Conservation (phyloP, 2,888 invertebrate species). For the Drosophila buzzatii region DNA sequence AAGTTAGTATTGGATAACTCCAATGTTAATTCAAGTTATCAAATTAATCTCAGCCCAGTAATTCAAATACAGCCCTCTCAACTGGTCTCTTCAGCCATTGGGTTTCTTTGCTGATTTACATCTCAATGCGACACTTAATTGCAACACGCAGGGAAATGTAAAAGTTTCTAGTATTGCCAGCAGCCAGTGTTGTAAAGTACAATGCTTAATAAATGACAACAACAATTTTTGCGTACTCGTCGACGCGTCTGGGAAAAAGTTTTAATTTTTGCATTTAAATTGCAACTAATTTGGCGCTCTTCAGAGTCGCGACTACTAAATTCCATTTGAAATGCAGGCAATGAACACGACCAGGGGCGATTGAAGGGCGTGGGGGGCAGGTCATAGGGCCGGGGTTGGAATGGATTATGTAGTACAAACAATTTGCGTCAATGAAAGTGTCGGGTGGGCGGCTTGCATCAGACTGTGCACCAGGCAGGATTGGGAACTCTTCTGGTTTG, state of each 20-base stretch:
- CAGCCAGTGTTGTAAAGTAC: constrained; percentile 30
- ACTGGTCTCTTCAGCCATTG: neutral
- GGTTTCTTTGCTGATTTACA: neutral
- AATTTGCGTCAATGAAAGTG: constrained; percentile 79
- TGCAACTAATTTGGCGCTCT: constrained; percentile 76
- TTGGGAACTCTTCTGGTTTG: constrained; percentile 39
- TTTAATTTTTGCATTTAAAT: constrained; percentile 75
- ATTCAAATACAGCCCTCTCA: neutral
- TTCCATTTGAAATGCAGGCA: constrained; percentile 71
- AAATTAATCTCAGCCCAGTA: neutral
- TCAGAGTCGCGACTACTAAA: constrained; percentile 51
- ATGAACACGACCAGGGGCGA: constrained; percentile 14
- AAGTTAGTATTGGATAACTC: neutral
- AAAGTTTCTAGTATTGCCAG: constrained; percentile 13
- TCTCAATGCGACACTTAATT: constrained; percentile 47
- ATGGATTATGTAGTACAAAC: constrained; percentile 69
- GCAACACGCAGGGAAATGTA: constrained; percentile 26
- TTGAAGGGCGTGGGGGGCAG: neutral
- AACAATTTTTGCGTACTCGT: constrained; percentile 16
- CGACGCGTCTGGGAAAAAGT: constrained; percentile 40
- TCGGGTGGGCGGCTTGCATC: constrained; percentile 35
- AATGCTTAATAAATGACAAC: constrained; percentile 51
- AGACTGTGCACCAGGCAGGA: neutral
- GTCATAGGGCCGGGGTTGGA: constrained; percentile 2
- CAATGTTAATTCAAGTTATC: neutral